Evolutionary conservation across 2,113 vertebrate genomes (phyloP).

Genomic region (Alces alces): DNA sequence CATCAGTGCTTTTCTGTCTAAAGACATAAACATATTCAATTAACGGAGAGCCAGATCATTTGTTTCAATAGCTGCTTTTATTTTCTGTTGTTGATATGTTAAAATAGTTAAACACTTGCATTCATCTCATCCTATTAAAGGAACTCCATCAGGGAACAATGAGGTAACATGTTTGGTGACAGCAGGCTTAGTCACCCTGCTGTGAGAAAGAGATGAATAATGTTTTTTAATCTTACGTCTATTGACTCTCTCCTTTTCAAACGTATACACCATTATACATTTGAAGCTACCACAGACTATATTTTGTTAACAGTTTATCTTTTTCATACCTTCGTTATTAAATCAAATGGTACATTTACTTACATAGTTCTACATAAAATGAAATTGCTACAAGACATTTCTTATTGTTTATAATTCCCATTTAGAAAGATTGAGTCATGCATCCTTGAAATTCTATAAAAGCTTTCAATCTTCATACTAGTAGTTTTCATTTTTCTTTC

Average conservation of each 20-base stretch:
- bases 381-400: slow-evolving; percentile 55
- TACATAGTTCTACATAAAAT: slow-evolving; percentile 47
- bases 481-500: slow-evolving; percentile 34
- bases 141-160: slow-evolving; percentile 37
- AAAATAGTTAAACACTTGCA: slow-evolving; percentile 44
- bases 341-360: slow-evolving; percentile 74
- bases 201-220: slow-evolving; percentile 70
- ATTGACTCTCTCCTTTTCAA: slow-evolving; percentile 68
- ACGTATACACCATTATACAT: slow-evolving; percentile 27
- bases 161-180: slow-evolving; percentile 56
- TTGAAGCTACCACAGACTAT: slow-evolving; percentile 31
- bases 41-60: slow-evolving; percentile 30
- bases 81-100: slow-evolving; percentile 50
- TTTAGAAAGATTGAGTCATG: slow-evolving; percentile 39
- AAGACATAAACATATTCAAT: slow-evolving; percentile 34
- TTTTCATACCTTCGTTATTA: slow-evolving; percentile 73
- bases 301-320: slow-evolving; percentile 72
- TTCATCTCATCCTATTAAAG: slow-evolving; percentile 43
- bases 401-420: slow-evolving; percentile 54
- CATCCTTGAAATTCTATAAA: slow-evolving; percentile 45
- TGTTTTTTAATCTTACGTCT: slow-evolving; percentile 70
- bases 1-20: neutral
- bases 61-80: slow-evolving; percentile 56
- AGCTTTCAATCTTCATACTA: neutral
- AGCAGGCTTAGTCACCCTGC: slow-evolving; percentile 70